These are phyloP conservation scores for Semnornis frantzii DNA, from an alignment of 2,113 vertebrate genomes.

Conservation along the genomic window DNA sequence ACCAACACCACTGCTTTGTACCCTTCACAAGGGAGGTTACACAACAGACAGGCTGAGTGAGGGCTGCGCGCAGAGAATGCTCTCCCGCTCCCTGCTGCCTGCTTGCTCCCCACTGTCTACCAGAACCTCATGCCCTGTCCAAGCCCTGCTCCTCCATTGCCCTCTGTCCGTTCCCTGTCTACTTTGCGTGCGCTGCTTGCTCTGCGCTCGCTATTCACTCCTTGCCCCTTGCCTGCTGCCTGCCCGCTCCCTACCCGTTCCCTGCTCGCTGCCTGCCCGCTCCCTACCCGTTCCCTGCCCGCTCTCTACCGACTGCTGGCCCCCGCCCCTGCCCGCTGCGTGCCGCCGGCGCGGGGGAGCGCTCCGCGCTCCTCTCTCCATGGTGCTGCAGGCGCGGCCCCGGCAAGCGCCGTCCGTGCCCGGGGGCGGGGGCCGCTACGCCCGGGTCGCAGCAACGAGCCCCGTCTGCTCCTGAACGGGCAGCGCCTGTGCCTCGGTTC, in stretches of 20 bases:
- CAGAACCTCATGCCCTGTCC: rapidly evolving
- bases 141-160: background rate
- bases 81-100: background rate
- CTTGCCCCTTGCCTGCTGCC: too few relatives aligned
- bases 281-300: too few relatives aligned
- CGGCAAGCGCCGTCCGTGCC: background rate
- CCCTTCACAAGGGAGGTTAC: background rate
- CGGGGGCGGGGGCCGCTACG: background rate
- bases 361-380: slow-evolving; percentile 39
- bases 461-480: background rate
- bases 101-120: background rate
- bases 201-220: background rate
- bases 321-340: background rate
- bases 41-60: background rate
- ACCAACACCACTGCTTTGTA: background rate
- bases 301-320: too few relatives aligned
- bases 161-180: background rate
- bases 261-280: too few relatives aligned
- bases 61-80: rapidly evolving
- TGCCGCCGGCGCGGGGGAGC: background rate
- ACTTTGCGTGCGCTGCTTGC: background rate
- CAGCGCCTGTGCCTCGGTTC: rapidly evolving
- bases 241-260: too few relatives aligned
- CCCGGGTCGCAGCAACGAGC: too few relatives aligned
- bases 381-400: slow-evolving; percentile 51